Evolutionary conservation across 2,888 invertebrate species (phyloP), one percentile per base, ranked within the genome.

Genomic region (Drosophila phalerata): DNA sequence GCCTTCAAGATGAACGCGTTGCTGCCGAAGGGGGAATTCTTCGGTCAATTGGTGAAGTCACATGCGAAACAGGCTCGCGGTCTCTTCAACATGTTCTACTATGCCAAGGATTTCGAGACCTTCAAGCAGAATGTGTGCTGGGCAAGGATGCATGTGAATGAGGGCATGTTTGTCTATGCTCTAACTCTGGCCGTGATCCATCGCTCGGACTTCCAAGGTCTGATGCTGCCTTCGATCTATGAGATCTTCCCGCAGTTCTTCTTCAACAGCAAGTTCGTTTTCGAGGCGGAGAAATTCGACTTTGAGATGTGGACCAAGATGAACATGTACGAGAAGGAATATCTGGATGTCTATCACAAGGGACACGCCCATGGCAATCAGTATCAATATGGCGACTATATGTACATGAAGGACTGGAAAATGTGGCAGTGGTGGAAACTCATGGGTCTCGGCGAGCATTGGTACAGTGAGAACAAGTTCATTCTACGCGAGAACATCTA

Each of bases 171-270:
- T 90, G 93, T 95, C 45, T 95, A 96, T 80, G 94, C 95, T 5
- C 91, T 95, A 58, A 94, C 94, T 66, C 92, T 94, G 22, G 95
- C 95, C 13, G 93, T 96, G 13, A 91, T 95, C 38, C 95, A 95
- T 79, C 94, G 95, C 34, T 92, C 92, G 8, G 96, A 96, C 73
- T 94, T 94, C 63, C 93, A 94, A 82, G 95, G 94, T 28, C 92
- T 96, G 58, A 93, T 95, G 42, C 92, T 96, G 10, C 96, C 96
- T 15, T 94, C 96, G 52, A 93, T 95, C 60, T 96, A 96, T 87
- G 96, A 97, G 92, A 93, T 96, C 71, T 94, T 95, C 91, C 97
- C 97, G 0, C 94, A 95, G 77, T 94, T 94, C 92, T 96, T 96
- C 93, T 94, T 95, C 91, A 95, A 95, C 88, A 93, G 94, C 62